phyloP scores from a whole-genome alignment of 2,888 invertebrate species.

The Tetropium fuscum region DNA sequence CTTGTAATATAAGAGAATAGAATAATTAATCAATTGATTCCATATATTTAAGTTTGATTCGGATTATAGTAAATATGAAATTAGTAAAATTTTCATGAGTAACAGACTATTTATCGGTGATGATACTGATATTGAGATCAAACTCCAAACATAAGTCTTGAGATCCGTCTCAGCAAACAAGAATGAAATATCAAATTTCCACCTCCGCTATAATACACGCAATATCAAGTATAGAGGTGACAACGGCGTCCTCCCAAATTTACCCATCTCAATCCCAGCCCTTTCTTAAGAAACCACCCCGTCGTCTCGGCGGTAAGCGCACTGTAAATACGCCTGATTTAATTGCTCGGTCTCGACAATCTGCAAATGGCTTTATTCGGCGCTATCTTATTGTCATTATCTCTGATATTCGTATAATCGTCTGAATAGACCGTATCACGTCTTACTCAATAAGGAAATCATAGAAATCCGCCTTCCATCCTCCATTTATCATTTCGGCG shows the following conservation, averaged over 20 bases:
- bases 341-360: constrained; percentile 55
- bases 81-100: no score
- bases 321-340: constrained; percentile 58
- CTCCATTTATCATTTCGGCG: constrained; percentile 35
- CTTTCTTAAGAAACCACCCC: constrained; percentile 25
- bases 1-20: no score
- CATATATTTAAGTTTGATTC: no score
- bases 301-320: constrained; percentile 23
- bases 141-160: no score
- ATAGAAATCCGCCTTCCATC: constrained; percentile 34
- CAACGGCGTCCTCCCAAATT: background rate
- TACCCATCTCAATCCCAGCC: constrained; percentile 26
- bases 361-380: constrained; percentile 53
- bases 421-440: constrained; percentile 44
- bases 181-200: constrained; percentile 11
- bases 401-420: constrained; percentile 42
- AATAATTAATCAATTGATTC: no score
- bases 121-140: no score
- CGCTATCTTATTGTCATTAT: constrained; percentile 47
- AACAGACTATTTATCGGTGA: no score
- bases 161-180: constrained; percentile 6
- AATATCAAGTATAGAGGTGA: constrained; percentile 11
- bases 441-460: constrained; percentile 48
- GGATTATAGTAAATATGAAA: no score
- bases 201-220: background rate